phyloP scores from a whole-genome alignment of 2,797 vertebrate species.

The Momotus momota region DNA sequence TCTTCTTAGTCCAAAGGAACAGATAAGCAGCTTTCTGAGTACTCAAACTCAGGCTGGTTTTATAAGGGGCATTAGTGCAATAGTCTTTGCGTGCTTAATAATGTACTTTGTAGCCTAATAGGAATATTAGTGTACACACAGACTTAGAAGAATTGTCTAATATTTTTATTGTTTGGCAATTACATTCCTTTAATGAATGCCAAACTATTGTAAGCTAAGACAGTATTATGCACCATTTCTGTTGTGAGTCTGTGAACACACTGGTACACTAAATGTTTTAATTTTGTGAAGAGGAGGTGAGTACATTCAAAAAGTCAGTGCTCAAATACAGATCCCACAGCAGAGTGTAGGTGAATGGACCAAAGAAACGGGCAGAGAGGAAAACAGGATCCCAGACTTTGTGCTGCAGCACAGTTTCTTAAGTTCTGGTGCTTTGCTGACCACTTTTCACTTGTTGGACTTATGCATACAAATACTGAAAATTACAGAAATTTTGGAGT shows the following conservation, averaged over 20 bases:
- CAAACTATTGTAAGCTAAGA: background rate
- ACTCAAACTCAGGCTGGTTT: conserved; percentile 45
- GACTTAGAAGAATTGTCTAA: background rate
- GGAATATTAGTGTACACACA: background rate
- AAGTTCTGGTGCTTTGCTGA: background rate
- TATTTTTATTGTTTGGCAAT: background rate
- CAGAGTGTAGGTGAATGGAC: background rate
- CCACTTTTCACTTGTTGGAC: background rate
- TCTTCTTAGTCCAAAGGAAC: conserved; percentile 48
- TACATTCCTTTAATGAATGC: background rate
- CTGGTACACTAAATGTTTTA: background rate
- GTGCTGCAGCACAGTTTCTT: background rate
- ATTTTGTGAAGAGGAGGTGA: background rate
- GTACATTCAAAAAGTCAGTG: background rate
- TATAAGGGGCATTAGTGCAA: conserved; percentile 38
- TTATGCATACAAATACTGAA: background rate
- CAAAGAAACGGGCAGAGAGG: background rate
- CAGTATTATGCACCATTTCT: background rate
- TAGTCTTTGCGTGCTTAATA: background rate
- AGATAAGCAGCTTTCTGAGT: conserved; percentile 66
- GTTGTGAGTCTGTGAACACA: background rate
- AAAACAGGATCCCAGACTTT: background rate
- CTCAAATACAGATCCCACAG: background rate
- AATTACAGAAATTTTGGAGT: background rate
- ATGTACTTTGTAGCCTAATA: background rate